phyloP scores from a whole-genome alignment of 1,140 invertebrate species.

The Aricia agestis region DNA sequence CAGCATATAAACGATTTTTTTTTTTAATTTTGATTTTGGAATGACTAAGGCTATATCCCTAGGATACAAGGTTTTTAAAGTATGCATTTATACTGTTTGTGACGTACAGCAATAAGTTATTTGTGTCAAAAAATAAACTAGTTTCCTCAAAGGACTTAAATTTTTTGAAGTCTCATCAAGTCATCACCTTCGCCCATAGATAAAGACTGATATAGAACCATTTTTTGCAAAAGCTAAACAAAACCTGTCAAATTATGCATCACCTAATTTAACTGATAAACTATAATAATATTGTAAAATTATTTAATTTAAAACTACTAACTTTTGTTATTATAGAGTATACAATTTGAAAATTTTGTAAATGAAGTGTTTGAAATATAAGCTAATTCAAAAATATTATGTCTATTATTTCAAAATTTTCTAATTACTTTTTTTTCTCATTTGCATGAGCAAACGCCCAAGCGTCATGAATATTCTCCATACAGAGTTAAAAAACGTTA shows the following conservation, averaged over 20 bases:
- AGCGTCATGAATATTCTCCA: no score
- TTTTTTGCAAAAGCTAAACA: no score
- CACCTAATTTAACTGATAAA: neutral
- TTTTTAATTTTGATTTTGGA: neutral
- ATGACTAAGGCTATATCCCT: neutral
- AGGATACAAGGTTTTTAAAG: neutral
- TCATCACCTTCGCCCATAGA: neutral
- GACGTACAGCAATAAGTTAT: neutral
- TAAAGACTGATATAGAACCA: neutral
- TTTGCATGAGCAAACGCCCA: no score
- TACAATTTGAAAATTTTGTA: neutral
- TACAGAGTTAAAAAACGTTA: no score
- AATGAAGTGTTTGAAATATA: conserved; percentile 3
- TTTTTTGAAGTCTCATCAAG: neutral
- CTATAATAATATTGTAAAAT: neutral
- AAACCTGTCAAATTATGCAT: neutral
- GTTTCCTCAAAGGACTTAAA: neutral
- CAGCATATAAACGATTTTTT: conserved; percentile 20
- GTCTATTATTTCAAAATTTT: conserved; percentile 77
- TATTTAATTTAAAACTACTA: neutral
- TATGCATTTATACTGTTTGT: neutral
- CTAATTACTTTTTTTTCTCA: no score
- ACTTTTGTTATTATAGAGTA: neutral
- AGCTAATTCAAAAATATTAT: conserved; percentile 46
- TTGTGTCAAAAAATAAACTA: neutral